Evolutionary conservation across 2,797 vertebrate species (phyloP).

Genomic region (Coendou prehensilis): DNA sequence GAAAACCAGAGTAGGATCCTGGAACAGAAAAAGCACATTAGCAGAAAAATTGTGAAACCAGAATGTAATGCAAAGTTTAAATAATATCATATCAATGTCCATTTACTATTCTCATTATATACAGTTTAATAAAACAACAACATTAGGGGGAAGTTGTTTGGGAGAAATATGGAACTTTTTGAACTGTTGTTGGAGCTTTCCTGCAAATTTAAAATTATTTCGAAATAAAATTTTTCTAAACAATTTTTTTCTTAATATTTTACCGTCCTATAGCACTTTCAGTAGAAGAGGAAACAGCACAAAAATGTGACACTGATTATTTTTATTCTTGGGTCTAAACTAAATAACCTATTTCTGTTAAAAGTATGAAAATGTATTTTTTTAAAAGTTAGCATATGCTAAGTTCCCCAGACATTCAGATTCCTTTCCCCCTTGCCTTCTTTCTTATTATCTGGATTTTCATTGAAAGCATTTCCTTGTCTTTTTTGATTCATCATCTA

Average conservation of each 20-base stretch:
- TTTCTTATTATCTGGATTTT: not conserved
- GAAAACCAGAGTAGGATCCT: not conserved
- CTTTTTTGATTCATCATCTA: not conserved
- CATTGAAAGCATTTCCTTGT: not conserved
- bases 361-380: not conserved
- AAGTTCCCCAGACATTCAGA: not conserved
- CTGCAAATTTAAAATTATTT: constrained; percentile 28
- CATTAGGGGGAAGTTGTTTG: not conserved
- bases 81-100: not conserved
- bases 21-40: not conserved
- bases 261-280: not conserved
- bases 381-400: not conserved
- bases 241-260: not conserved
- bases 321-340: not conserved
- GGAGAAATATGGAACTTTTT: not conserved
- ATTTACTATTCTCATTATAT: not conserved
- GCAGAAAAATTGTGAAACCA: not conserved
- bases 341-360: not conserved
- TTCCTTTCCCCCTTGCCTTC: not conserved
- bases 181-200: not conserved
- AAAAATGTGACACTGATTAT: not conserved
- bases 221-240: not conserved
- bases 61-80: not conserved
- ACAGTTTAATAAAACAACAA: not conserved
- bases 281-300: not conserved